phyloP scores from a whole-genome alignment of 2,113 vertebrate genomes.

The Pygoscelis adeliae region DNA sequence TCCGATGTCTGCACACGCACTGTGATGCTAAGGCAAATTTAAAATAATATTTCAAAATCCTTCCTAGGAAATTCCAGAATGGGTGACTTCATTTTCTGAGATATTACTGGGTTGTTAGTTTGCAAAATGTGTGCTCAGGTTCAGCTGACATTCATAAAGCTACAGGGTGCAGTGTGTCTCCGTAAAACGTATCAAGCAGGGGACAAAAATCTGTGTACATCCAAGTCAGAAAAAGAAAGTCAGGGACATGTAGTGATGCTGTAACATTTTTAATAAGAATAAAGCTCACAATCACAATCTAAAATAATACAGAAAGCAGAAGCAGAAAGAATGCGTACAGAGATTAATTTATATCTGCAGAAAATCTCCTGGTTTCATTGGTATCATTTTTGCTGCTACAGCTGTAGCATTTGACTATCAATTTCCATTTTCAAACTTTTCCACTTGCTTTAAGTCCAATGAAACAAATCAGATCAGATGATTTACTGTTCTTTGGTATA shows the following conservation, averaged over 20 bases:
- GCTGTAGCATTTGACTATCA: neutral
- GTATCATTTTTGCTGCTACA: neutral
- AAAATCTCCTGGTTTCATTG: neutral
- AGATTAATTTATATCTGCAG: neutral
- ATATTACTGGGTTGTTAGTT: neutral
- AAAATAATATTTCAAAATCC: neutral
- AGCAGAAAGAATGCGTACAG: neutral
- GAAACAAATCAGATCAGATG: fast-evolving
- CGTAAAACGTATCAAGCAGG: fast-evolving
- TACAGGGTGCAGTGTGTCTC: neutral
- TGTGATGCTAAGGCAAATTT: neutral
- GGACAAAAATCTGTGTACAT: neutral
- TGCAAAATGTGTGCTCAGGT: neutral
- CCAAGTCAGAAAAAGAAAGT: neutral
- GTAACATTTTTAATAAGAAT: neutral
- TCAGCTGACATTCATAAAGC: neutral
- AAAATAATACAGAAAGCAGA: neutral
- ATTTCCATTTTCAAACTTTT: neutral
- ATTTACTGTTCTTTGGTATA: neutral
- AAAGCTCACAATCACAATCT: neutral
- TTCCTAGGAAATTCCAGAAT: neutral
- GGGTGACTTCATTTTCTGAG: neutral
- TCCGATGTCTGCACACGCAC: fast-evolving
- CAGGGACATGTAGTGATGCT: neutral
- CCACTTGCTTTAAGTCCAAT: neutral